Conservation (phyloP, 2,888 invertebrate genomes). For the Mechanitis mazaeus region DNA sequence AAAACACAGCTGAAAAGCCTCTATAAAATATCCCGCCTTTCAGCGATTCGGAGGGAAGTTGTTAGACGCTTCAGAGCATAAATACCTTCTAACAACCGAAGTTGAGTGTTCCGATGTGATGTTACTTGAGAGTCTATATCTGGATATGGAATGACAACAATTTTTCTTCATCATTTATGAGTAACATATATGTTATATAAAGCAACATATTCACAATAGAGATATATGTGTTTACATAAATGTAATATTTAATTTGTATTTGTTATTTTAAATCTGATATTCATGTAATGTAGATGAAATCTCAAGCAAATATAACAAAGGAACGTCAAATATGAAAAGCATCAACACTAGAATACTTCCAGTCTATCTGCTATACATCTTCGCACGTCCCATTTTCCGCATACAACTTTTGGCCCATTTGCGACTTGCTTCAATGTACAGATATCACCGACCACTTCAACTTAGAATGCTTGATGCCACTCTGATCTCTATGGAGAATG, state of each 20-base stretch:
- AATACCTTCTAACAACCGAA: conserved; percentile 44
- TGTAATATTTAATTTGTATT: too few species aligned
- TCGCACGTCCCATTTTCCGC: conserved; percentile 49
- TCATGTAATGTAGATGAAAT: too few species aligned
- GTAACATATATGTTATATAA: too few species aligned
- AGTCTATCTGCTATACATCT: conserved; percentile 35
- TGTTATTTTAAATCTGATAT: too few species aligned
- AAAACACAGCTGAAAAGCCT: conserved; percentile 29
- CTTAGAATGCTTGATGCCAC: conserved; percentile 6
- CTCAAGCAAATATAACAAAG: conserved; percentile 3
- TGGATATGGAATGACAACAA: too few species aligned
- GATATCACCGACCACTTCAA: conserved; percentile 44
- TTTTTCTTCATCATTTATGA: too few species aligned
- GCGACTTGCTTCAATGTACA: conserved; percentile 53
- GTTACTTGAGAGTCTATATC: conserved; percentile 17
- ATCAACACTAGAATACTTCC: conserved; percentile 26
- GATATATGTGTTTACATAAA: too few species aligned
- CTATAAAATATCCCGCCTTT: conserved; percentile 28
- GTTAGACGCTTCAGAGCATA: conserved; percentile 42
- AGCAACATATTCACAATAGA: too few species aligned
- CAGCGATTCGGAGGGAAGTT: conserved; percentile 39
- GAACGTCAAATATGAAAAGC: conserved; percentile 14
- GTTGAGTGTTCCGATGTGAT: conserved; percentile 40
- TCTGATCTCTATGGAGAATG: conserved; percentile 8
- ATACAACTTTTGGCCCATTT: conserved; percentile 66